Base-by-base conservation (phyloP, 2,113 vertebrate genomes). In the Eolophus roseicapilla region DNA sequence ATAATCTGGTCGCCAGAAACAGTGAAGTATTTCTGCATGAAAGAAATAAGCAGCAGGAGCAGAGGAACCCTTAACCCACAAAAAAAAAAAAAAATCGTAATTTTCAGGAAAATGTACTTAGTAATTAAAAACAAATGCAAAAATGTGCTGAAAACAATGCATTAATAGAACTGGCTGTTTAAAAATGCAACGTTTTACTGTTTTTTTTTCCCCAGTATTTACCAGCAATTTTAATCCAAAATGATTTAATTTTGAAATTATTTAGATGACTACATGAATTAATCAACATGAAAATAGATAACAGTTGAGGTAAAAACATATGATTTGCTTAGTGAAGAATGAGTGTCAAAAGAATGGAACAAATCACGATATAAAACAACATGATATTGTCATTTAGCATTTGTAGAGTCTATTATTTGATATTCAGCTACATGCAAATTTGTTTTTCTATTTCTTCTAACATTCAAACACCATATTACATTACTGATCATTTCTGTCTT, bases 1-100 rank as follows among this genome's bases (percentile, higher is more conserved):
- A 84, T 27, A 82, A 95, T 84, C 88, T 93, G 90, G 90, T 52
- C 78, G 57, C 93, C 92, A 95, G 96, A 94, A 94, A 65, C 57
- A 92, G 46, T 37, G 57, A 92, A 69, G 39, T 63, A 91, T 82
- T 46, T 44, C 77, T 89, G 65, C 35, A 37, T 79, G 65, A 89
- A 88, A 91, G 62, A 86, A 93, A 90, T 10, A 52, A 96, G 44
- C 82, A 94, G 77, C 88, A 84, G 76, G 77, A 78, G 82, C 65
- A 95, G 62, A 78, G 47, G 65, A 96, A 79, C 77, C 41, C 91
- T 90, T 82, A 92, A 90, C 57, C 73, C 86, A 10, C 47, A 62
- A 44, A 82, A 85, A 85, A 52, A 10, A 44, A 62, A 44, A 82
- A 85, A 85, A 52, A 79, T 17, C 0, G 0, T 70, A 41, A 92